Evolutionary conservation across 2,888 invertebrate genomes (phyloP).

Genomic region (Smittia aterrima): DNA sequence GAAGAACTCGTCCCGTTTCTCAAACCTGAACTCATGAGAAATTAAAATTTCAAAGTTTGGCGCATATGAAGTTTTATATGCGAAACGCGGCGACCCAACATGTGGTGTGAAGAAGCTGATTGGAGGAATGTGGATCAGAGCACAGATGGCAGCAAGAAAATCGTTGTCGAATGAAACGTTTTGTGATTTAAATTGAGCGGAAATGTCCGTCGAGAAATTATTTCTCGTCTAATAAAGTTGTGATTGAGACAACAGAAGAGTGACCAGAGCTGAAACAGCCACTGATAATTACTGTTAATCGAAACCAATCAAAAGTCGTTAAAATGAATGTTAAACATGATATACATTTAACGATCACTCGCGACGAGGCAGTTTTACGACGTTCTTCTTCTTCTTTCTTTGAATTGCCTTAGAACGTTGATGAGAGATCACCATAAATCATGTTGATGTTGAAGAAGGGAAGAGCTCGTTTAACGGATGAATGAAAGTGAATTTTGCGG

Average conservation of each 20-base stretch:
- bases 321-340: not conserved
- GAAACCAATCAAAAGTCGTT: conserved; percentile 20
- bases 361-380: not conserved
- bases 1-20: not conserved
- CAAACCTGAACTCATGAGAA: not conserved
- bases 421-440: conserved; percentile 16
- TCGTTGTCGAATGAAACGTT: not conserved
- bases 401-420: not conserved
- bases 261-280: not conserved
- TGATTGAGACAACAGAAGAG: too few relatives aligned
- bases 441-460: not conserved
- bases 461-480: conserved; percentile 24
- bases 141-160: conserved; percentile 7
- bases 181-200: conserved; percentile 4
- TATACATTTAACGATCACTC: conserved; percentile 15
- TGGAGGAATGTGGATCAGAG: not conserved
- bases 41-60: not conserved
- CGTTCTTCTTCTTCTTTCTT: not conserved
- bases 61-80: not conserved
- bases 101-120: not conserved
- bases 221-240: too few relatives aligned
- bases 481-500: not conserved
- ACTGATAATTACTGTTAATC: conserved; percentile 19
- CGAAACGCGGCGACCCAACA: not conserved
- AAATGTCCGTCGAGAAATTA: conserved; percentile 13